Base-by-base conservation (phyloP, 2,113 vertebrate genomes). In the Bufo bufo region DNA sequence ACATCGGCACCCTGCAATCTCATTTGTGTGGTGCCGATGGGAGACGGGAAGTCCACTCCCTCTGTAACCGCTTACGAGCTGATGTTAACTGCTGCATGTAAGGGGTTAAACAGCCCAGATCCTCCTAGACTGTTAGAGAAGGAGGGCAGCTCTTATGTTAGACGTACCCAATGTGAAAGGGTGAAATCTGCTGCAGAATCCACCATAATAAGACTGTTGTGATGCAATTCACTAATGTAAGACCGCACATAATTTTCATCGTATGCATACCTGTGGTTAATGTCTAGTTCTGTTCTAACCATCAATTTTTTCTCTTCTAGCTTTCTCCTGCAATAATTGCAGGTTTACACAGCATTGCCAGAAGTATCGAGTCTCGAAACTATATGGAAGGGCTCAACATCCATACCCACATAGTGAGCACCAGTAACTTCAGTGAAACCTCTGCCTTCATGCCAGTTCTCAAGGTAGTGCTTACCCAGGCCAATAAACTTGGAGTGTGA, bases 361-460 rank as follows among this genome's bases (percentile, higher is more conserved):
- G 95, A 91, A 98, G 95, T 91, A 96, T 99, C 0, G 97, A 99
- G 90, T 94, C 93, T 0, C 95, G 96, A 13, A 95, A 96, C 92
- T 99, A 99, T 92, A 54, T 90, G 0, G 98, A 98, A 77, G 96
- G 97, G 16, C 92, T 99, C 85, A 96, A 93, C 92, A 97, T 98
- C 92, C 98, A 99, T 91, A 99, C 98, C 0, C 98, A 99, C 94
- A 98, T 99, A 0, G 97, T 99, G 84, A 97, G 97, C 93, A 99
- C 90, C 94, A 99, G 97, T 94, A 99, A 99, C 96, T 99, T 99
- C 94, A 99, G 98, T 0, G 98, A 99, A 94, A 99, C 96, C 6
- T 99, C 98, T 0, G 97, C 97, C n/a, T 99, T 99, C 92, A 99
- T 99, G 98, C 98, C 98, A 0, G 97, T 99, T 3, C 96, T 99